Evolutionary conservation across 2,797 vertebrate species (phyloP).

Genomic region (Ceyx erithaca): DNA sequence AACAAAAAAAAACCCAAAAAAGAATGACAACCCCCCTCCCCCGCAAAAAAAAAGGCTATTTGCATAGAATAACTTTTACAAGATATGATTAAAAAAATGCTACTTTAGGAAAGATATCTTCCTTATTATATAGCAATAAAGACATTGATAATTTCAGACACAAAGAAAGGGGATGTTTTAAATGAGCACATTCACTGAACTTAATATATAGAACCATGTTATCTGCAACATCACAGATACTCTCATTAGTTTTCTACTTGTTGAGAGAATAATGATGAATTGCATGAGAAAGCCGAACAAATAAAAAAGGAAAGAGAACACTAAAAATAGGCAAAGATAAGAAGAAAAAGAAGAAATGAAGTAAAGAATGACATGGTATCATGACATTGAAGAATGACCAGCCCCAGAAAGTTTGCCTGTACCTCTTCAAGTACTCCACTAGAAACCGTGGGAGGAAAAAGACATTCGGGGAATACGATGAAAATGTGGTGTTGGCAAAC

Average conservation of each 20-base stretch:
- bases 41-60: background rate
- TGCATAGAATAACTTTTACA: background rate
- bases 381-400: constrained; percentile 47
- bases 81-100: background rate
- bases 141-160: background rate
- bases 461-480: constrained; percentile 20
- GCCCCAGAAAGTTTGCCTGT: constrained; percentile 43
- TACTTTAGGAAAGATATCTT: background rate
- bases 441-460: constrained; percentile 58
- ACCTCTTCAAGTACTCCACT: constrained; percentile 29
- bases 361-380: background rate
- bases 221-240: background rate
- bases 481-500: constrained; percentile 68
- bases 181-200: background rate
- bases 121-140: background rate
- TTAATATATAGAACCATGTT: background rate
- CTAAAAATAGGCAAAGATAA: constrained; percentile 37
- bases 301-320: background rate
- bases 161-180: background rate
- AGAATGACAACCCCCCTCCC: no score
- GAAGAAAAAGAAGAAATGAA: constrained; percentile 20
- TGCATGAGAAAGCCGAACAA: background rate
- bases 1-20: no score
- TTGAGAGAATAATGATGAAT: background rate
- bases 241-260: background rate